Conservation (phyloP, 2,797 vertebrate genomes). For the Graptemys geographica region DNA sequence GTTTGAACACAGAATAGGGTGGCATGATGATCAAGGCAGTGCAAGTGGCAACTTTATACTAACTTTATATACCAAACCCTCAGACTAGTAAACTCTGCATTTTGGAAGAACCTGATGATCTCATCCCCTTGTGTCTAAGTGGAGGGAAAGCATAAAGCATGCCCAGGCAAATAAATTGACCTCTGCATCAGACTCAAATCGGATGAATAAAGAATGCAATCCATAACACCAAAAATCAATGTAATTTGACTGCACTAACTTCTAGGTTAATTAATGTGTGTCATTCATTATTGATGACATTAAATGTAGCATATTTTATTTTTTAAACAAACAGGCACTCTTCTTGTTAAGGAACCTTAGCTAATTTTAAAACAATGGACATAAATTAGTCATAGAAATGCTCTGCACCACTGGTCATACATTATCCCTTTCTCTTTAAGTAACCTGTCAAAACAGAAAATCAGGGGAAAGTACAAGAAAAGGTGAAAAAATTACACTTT, state of each 20-base stretch:
- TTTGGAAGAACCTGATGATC: background rate
- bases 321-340: slow-evolving; percentile 41
- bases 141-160: background rate
- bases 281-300: background rate
- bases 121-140: rapidly evolving
- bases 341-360: slow-evolving; percentile 11
- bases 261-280: slow-evolving; percentile 59
- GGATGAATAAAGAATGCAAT: background rate
- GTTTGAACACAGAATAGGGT: background rate
- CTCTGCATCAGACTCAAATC: background rate
- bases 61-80: background rate
- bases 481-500: background rate
- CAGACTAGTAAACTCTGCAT: background rate
- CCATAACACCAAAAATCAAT: slow-evolving; percentile 53
- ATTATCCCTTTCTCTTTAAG: rapidly evolving
- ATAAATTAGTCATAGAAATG: background rate
- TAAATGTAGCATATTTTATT: slow-evolving; percentile 20
- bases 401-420: background rate
- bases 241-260: slow-evolving; percentile 8
- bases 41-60: background rate
- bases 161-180: slow-evolving; percentile 18
- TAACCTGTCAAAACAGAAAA: background rate
- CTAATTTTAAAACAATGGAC: background rate
- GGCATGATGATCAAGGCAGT: background rate
- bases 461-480: background rate